phyloP scores from a whole-genome alignment of 2,888 invertebrate genomes.

The Ernsta delagoae region DNA sequence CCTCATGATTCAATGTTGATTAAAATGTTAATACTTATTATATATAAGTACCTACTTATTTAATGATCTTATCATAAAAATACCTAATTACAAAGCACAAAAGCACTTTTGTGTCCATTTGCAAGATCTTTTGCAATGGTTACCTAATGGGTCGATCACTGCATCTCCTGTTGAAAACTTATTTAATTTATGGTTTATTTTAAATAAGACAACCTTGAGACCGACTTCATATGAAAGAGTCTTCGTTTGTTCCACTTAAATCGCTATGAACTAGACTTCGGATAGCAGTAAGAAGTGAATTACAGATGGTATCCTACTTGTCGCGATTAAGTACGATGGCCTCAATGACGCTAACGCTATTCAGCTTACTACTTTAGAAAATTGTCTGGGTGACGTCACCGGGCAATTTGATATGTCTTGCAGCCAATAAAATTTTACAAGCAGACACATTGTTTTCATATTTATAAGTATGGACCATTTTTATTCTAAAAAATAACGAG shows the following conservation, averaged over 20 bases:
- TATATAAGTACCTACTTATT: too few relatives aligned
- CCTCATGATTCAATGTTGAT: too few relatives aligned
- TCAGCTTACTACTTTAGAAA: slow-evolving; percentile 13
- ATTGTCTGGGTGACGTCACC: slow-evolving; percentile 26
- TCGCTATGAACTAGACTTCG: not conserved
- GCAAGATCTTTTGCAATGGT: too few relatives aligned
- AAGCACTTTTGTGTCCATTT: too few relatives aligned
- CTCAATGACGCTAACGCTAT: slow-evolving; percentile 32
- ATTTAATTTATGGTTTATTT: not conserved
- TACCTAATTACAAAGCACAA: too few relatives aligned
- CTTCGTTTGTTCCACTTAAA: not conserved
- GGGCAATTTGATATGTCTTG: slow-evolving; percentile 9
- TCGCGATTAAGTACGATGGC: slow-evolving; percentile 42
- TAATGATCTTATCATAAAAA: too few relatives aligned
- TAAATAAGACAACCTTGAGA: not conserved
- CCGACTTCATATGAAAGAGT: not conserved
- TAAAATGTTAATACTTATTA: too few relatives aligned
- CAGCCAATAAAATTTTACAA: not conserved
- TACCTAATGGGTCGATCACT: too few relatives aligned
- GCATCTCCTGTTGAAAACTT: too few relatives aligned
- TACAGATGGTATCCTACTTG: slow-evolving; percentile 43
- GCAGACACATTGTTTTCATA: not conserved
- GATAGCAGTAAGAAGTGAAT: slow-evolving; percentile 37
- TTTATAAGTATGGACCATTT: not conserved
- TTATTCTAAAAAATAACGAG: too few relatives aligned